Base-by-base conservation (phyloP, 1,140 invertebrate genomes). In the Solenopsis fugax region DNA sequence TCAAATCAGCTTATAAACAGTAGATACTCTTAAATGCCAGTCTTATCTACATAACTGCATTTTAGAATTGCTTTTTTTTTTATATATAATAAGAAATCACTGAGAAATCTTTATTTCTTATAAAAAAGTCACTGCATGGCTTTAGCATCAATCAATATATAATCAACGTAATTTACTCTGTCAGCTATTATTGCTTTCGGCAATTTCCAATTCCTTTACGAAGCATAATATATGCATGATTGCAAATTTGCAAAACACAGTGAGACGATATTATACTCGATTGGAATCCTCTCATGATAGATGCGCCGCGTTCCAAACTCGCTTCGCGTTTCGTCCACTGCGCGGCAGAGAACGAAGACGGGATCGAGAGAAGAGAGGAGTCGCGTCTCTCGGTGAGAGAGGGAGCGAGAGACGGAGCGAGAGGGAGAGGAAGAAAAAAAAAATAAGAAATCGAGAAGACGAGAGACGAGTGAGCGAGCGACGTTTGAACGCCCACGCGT, bases 401-500 rank as follows among this genome's bases (percentile, higher is more conserved):
- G 6, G 45, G 29, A 77, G 37, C 24, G 54, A 13, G 10, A 18
- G 13, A 16, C 13, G 52, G 18, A 54, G 18, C 37, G 52, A 13
- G 4, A 41, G 24, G 24, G 4, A n/a, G 29, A 67, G 58, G 52
- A 54, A 73, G 16, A n/a, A 71, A 77, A 16, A 58, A 62, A 73
- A 16, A 78, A 78, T 9, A 60, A 56, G 75, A 80, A 52, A 90
- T 65, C 52, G 85, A 67, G 75, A 81, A 65, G 71, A 87, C 62
- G 80, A 88, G 71, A 58, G 71, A 58, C 71, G 78, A 78, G 69
- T 54, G 69, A 56, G 67, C 58, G 75, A 73, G 72, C 80, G 86
- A 85, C 81, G 82, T 88, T 92, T 87, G 87, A 87, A 92, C 91
- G 89, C 90, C 91, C 88, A 92, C 91, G 90, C 85, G 86, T 85